phyloP scores from a whole-genome alignment of 2,113 vertebrate species.

The Ornithorhynchus anatinus region DNA sequence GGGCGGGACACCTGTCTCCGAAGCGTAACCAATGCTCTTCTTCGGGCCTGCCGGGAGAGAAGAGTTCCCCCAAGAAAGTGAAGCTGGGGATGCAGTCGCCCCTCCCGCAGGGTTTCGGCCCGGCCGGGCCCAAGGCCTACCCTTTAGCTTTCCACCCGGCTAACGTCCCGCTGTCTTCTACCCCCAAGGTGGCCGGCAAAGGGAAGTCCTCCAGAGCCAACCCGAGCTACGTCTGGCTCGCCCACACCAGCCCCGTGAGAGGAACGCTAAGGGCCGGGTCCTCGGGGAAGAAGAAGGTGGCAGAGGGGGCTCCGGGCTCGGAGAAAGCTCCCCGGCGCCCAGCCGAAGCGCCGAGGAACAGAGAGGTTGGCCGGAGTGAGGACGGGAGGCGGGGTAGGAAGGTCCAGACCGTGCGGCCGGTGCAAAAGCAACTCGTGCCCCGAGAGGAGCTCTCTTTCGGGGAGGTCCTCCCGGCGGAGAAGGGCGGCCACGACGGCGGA shows the following conservation, averaged over 20 bases:
- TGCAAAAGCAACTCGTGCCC: slow-evolving; percentile 70
- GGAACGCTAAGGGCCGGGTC: slow-evolving; percentile 34
- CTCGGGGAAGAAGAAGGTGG: slow-evolving; percentile 30
- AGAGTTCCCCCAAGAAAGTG: slow-evolving; percentile 79
- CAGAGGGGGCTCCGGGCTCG: background rate
- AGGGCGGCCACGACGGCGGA: background rate
- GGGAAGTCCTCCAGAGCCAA: slow-evolving; percentile 30
- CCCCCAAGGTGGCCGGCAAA: slow-evolving; percentile 62
- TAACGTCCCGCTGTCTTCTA: slow-evolving; percentile 66
- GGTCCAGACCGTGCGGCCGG: slow-evolving; percentile 68
- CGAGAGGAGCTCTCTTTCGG: slow-evolving; percentile 31
- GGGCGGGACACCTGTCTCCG: slow-evolving; percentile 58
- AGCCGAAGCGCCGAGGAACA: background rate
- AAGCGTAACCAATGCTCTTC: slow-evolving; percentile 69
- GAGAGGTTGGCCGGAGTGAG: slow-evolving; percentile 19
- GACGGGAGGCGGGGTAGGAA: slow-evolving; percentile 26
- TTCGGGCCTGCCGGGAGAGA: slow-evolving; percentile 64
- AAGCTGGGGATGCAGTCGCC: slow-evolving; percentile 67
- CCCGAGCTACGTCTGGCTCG: slow-evolving; percentile 33
- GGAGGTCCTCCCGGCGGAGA: background rate
- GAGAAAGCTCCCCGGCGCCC: slow-evolving; percentile 16
- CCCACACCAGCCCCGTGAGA: slow-evolving; percentile 62
- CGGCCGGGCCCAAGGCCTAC: slow-evolving; percentile 40
- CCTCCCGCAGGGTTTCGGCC: background rate
- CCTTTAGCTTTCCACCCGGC: slow-evolving; percentile 45